Percentiles rank a stretch among this genome's conserved stretches.
Evolutionary conservation across 2,797 vertebrate species (phyloP).

Genomic region (Cuniculus paca): DNA sequence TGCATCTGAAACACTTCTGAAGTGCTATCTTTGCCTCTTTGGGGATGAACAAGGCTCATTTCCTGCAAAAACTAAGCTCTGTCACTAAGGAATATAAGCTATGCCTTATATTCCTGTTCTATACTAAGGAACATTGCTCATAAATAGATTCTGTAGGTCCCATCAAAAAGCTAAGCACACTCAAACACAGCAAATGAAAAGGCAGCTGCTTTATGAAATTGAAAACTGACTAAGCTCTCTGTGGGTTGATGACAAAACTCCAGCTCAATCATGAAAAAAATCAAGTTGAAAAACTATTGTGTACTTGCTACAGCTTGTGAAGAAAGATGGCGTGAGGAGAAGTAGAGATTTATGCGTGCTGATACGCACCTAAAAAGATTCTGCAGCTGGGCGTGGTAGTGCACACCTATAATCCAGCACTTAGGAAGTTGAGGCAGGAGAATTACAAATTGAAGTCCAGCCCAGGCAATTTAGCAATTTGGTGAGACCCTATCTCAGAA

Average conservation of each 20-base stretch:
- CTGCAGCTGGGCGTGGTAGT: neutral
- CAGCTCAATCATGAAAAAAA: neutral
- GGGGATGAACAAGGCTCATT: neutral
- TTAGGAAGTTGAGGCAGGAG: neutral
- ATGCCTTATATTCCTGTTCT: neutral
- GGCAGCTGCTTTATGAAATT: neutral
- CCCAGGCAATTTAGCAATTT: neutral
- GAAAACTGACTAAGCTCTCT: neutral
- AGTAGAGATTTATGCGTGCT: neutral
- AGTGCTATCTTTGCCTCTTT: neutral
- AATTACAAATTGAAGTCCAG: neutral
- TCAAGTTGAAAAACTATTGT: neutral
- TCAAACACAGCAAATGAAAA: neutral
- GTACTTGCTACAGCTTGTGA: neutral
- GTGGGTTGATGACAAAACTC: neutral
- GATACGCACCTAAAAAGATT: neutral
- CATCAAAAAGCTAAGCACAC: neutral
- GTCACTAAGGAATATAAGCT: no score
- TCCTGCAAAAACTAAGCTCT: conserved; percentile 13
- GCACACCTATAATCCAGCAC: neutral
- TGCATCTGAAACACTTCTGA: neutral
- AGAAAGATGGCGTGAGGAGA: neutral
- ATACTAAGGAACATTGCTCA: conserved; percentile 33
- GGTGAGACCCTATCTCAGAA: neutral
- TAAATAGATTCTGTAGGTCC: conserved; percentile 46